phyloP scores from a whole-genome alignment of 1,140 invertebrate genomes.

The Galleria mellonella region DNA sequence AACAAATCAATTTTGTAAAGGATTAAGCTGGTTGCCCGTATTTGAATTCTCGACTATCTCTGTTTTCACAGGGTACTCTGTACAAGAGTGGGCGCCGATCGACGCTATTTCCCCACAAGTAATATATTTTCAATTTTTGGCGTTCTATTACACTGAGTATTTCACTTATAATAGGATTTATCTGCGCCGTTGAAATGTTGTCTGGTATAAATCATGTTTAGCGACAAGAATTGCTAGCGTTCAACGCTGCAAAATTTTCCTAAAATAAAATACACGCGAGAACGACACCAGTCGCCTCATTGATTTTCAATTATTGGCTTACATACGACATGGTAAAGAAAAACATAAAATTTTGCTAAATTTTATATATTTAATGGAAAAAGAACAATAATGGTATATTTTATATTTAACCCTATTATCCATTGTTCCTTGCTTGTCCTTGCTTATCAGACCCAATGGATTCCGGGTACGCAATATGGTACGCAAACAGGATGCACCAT shows the following conservation, averaged over 20 bases:
- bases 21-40: constrained; percentile 22
- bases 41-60: constrained; percentile 45
- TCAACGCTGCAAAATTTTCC: background rate
- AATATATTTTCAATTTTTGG: constrained; percentile 71
- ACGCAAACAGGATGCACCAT: constrained; percentile 25
- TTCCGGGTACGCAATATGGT: background rate
- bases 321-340: too few relatives aligned
- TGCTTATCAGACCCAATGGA: constrained; percentile 1
- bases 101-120: constrained; percentile 39
- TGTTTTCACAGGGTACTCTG: constrained; percentile 52
- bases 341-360: too few relatives aligned
- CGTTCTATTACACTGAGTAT: constrained; percentile 43
- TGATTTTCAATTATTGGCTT: constrained; percentile 5
- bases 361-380: too few relatives aligned
- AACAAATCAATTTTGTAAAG: constrained; percentile 24
- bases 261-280: background rate
- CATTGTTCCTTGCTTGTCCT: background rate
- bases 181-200: constrained; percentile 16
- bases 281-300: background rate
- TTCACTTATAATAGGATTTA: constrained; percentile 53
- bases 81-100: constrained; percentile 33
- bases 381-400: too few relatives aligned
- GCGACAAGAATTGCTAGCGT: background rate
- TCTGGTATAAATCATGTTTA: constrained; percentile 12
- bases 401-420: too few relatives aligned